phyloP scores from a whole-genome alignment of 1,140 invertebrate species.

The Eufriesea mexicana region DNA sequence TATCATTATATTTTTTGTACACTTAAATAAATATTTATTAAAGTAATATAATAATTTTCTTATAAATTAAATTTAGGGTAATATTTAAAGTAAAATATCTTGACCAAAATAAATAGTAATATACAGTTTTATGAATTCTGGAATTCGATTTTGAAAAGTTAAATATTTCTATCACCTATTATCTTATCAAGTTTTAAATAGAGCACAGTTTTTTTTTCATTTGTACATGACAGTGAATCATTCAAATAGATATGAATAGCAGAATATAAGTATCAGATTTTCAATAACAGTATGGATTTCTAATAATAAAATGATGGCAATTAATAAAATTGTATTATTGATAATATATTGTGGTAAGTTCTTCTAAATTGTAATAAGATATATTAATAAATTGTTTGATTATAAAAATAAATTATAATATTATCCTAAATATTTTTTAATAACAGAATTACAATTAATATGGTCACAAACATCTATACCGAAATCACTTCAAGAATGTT shows the following conservation, averaged over 20 bases:
- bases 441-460: conserved; percentile 20
- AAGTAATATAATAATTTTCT: conserved; percentile 3
- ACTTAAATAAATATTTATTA: neutral
- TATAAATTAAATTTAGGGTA: neutral
- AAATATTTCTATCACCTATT: conserved; percentile 23
- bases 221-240: conserved; percentile 57
- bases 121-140: neutral
- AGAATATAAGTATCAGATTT: neutral
- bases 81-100: neutral
- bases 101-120: neutral
- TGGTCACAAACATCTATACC: conserved; percentile 75
- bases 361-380: neutral
- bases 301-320: conserved; percentile 35
- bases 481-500: conserved; percentile 81
- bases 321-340: conserved; percentile 27
- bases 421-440: conserved; percentile 16
- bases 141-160: neutral
- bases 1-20: neutral
- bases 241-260: conserved; percentile 25
- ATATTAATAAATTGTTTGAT: neutral
- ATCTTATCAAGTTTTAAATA: conserved; percentile 67
- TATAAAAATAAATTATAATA: neutral
- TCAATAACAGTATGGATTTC: conserved; percentile 4
- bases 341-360: conserved; percentile 40
- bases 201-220: conserved; percentile 56